Evolutionary conservation across 2,113 vertebrate genomes (phyloP).

Genomic region (Eulemur macaco): DNA sequence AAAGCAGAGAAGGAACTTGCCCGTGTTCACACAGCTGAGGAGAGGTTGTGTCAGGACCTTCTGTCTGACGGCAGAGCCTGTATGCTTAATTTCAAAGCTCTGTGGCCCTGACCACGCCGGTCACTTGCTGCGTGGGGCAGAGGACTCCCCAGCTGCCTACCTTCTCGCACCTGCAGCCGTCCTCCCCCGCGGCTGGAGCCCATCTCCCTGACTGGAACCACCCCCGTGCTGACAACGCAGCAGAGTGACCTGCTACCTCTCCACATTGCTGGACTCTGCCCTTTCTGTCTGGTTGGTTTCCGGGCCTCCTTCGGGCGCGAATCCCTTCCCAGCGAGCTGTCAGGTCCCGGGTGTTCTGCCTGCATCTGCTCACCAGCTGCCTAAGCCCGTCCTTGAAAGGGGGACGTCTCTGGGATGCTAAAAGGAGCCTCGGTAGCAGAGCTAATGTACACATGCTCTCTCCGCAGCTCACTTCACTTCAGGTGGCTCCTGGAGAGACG

Average conservation of each 20-base stretch:
- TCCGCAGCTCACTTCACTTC: not conserved
- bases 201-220: not conserved
- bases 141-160: not conserved
- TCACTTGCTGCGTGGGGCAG: not conserved
- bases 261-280: fast-evolving
- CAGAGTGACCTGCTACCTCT: not conserved
- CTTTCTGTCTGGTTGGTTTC: not conserved
- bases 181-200: not conserved
- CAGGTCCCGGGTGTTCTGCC: not conserved
- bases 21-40: not conserved
- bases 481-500: not conserved
- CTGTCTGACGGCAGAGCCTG: not conserved
- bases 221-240: not conserved
- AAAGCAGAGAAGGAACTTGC: not conserved
- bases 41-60: conserved; percentile 6
- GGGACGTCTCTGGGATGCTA: not conserved
- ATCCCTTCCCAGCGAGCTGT: not conserved
- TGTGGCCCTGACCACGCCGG: not conserved
- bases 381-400: not conserved
- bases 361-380: not conserved
- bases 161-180: fast-evolving
- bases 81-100: not conserved
- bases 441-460: not conserved
- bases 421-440: not conserved
- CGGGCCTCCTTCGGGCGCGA: not conserved